Base-by-base conservation (phyloP, 2,888 invertebrate species). In the Isoperla grammatica region DNA sequence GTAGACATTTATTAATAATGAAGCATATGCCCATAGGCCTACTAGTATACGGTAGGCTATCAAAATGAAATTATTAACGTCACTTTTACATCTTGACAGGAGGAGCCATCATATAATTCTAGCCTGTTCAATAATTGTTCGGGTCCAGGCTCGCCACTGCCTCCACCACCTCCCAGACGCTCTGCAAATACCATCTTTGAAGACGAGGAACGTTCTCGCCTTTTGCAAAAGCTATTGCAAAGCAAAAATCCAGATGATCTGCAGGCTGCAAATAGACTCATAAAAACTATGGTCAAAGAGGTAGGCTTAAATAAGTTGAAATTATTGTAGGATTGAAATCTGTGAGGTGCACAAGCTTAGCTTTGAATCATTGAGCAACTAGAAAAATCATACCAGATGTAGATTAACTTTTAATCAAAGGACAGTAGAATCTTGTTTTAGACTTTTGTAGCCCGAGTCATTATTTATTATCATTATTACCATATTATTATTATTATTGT, bases 221-320 rank as follows among this genome's bases (percentile, higher is more conserved):
- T 91, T 57, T 78, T 98, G 55, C 87, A 91, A 68, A 88, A 90
- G 71, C 76, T 98, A 48, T 76, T 99, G 43, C 89, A 92, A 70
- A 97, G 97, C 73, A 94, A 91, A 73, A 92, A 95, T 74, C 92
- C 95, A 1, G 90, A 94, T 67, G 96, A 98, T 74, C 79, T 95
- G 12, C 92, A 95, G 75, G 92, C 94, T 68, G 98, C 98, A 1
- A 99, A 99, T 76, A 84, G 92, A 71, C 80, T 99, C 53, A 95
- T 99, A 66, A 96, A 97, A 74, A 90, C 88, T 70, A 91, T 97
- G 85, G 95, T 97, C 42, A 86, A 88, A 76, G 94, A 95, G 81
- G 94, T 87, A 72, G 71, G 74, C 62, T 49, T 23, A 58, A 8
- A 40, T 9, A 29, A 9, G 12, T 17, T 3, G 40, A n/a, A n/a